Evolutionary conservation across 2,888 invertebrate genomes (phyloP).

Genomic region (Sphinx pinastri): DNA sequence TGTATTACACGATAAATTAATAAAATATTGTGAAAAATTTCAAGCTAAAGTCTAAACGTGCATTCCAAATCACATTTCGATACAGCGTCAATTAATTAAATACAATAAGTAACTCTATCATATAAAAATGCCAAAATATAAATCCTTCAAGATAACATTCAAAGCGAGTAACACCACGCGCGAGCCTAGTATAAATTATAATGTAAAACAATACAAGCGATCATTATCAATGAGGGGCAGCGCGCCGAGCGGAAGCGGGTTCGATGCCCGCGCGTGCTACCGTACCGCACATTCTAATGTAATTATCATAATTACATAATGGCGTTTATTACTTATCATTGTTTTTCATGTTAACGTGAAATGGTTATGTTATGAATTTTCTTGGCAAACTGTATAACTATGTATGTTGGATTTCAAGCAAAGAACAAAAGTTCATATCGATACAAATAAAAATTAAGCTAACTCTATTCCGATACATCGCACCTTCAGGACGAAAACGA

Average conservation of each 20-base stretch:
- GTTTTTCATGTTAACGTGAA: conserved; percentile 19
- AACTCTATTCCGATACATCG: no score
- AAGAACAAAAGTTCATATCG: neutral
- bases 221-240: conserved; percentile 50
- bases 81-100: no score
- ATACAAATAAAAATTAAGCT: no score
- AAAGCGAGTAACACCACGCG: neutral
- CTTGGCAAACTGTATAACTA: neutral
- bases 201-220: conserved; percentile 31
- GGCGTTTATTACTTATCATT: conserved; percentile 24
- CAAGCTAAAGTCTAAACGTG: no score
- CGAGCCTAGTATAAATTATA: conserved; percentile 15
- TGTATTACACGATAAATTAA: no score
- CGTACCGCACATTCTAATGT: conserved; percentile 61
- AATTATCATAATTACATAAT: conserved; percentile 48
- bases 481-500: no score
- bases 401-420: neutral
- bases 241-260: conserved; percentile 64
- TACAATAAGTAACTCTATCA: no score
- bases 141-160: neutral
- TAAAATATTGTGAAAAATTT: no score
- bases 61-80: no score
- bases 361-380: neutral
- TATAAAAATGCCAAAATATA: no score
- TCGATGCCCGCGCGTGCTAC: conserved; percentile 68